Evolutionary conservation across 2,797 vertebrate genomes (phyloP).

Genomic region (Alauda arvensis): DNA sequence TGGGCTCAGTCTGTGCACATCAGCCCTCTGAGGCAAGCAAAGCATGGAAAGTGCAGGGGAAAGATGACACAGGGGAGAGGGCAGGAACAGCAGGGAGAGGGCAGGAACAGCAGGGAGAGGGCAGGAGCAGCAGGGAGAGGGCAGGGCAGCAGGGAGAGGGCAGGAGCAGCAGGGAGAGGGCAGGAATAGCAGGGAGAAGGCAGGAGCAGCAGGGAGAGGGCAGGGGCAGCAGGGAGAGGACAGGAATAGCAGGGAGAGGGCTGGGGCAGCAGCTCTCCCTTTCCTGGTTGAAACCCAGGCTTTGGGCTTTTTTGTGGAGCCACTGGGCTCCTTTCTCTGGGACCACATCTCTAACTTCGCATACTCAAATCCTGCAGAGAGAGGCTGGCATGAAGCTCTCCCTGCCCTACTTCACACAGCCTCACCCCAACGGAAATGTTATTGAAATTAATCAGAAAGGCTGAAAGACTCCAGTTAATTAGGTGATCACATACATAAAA

Average conservation of each 20-base stretch:
- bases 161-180: not conserved
- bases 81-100: not conserved
- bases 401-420: not conserved
- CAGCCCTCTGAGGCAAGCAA: not conserved
- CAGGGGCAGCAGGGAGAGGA: not conserved
- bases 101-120: too few relatives aligned
- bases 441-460: not conserved
- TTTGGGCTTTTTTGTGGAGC: not conserved
- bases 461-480: not conserved
- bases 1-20: not conserved
- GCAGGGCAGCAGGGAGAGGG: too few relatives aligned
- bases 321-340: not conserved
- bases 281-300: not conserved
- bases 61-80: not conserved
- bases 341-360: not conserved
- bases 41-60: not conserved
- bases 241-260: not conserved
- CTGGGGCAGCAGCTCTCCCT: not conserved
- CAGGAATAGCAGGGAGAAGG: not conserved
- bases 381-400: not conserved
- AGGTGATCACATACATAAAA: not conserved
- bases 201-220: not conserved
- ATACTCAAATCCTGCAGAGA: not conserved
- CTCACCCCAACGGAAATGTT: not conserved
- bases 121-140: too few relatives aligned